Base-by-base conservation (phyloP, 2,797 vertebrate species). In the Molossus alvarezi region DNA sequence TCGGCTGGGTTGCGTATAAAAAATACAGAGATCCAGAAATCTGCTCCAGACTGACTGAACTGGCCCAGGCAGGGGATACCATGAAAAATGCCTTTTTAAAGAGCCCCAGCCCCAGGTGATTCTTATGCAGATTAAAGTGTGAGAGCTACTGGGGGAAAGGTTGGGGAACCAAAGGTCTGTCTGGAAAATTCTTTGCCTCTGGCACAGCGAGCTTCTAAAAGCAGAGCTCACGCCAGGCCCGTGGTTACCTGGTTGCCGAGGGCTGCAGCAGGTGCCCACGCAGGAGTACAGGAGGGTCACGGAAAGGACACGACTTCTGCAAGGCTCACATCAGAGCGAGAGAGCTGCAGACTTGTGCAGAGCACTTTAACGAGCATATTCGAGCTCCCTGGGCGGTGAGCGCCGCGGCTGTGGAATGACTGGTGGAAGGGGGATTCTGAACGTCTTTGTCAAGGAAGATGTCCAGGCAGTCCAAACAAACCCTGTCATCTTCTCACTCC, bases 301-400 rank as follows among this genome's bases (percentile, higher is more conserved):
- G 14, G 45, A 96, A 93, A 95, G 92, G 94, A 93, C 93, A 97
- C 65, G 73, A 79, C 67, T 96, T 84, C 64, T 72, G 60, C 80
- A 89, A 90, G 82, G 62, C 83, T 72, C 67, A 77, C 62, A 90
- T 93, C 82, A 91, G 37, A 94, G 71, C 58, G 73, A 29, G 90
- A 83, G 82, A 60, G 65, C 29, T 60, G 75, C 64, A 75, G 84
- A 93, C 73, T 62, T 18, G 75, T 65, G 58, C 15, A 76, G 37
- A 57, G 58, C 20, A 57, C 73, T 76, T 82, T 94, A 95, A 93
- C 90, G 65, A 92, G 90, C 41, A 37, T 64, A 91, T 60, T 6
- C 25, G 45, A 69, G 37, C 29, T 87, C 53, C n/a, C 23, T 91
- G 29, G 65, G 64, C 73, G 86, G 21, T 0, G 0, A 51, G 62